Percentiles rank a stretch among this genome's conserved stretches.
These are phyloP conservation scores for Oryzias sinensis DNA, from an alignment of 2,797 vertebrate species.

Conservation along the genomic window DNA sequence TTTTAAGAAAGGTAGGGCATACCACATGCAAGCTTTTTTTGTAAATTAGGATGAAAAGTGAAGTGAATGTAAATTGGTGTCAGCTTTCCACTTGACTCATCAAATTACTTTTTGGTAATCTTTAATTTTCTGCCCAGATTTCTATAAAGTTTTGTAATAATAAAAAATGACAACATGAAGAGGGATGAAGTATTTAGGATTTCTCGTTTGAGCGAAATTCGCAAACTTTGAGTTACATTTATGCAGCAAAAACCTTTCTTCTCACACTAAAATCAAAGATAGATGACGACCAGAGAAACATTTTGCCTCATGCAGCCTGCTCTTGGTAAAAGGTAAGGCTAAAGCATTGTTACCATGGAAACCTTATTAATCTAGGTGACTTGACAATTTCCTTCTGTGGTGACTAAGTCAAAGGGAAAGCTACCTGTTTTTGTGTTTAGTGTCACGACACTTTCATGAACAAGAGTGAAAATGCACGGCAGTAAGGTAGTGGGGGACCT, in stretches of 20 bases:
- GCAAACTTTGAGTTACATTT: too few relatives aligned
- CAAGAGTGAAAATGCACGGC: constrained; percentile 55
- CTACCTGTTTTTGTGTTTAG: constrained; percentile 23
- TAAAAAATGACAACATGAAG: constrained; percentile 23
- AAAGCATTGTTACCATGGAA: constrained; percentile 72
- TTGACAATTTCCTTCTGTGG: constrained; percentile 55
- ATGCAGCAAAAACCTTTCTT: too few relatives aligned
- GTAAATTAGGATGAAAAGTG: constrained; percentile 62
- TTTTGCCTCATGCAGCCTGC: constrained; percentile 34
- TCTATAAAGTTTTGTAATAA: constrained; percentile 31
- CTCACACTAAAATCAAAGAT: constrained; percentile 1
- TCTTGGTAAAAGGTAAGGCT: constrained; percentile 45
- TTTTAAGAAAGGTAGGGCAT: constrained; percentile 24
- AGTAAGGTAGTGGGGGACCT: constrained; percentile 22
- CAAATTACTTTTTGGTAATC: constrained; percentile 49
- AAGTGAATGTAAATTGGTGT: constrained; percentile 57
- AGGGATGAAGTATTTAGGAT: constrained; percentile 26
- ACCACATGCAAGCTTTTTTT: constrained; percentile 47
- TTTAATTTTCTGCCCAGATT: constrained; percentile 40
- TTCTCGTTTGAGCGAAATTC: too few relatives aligned
- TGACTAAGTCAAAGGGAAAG: constrained; percentile 21
- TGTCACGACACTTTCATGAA: constrained; percentile 40
- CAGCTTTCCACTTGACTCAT: constrained; percentile 51
- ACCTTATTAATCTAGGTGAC: constrained; percentile 65
- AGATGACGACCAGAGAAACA: constrained; percentile 43